Percentiles rank a stretch among this genome's conserved stretches.
phyloP scores from a whole-genome alignment of 1,140 invertebrate species.

The Anoplophora glabripennis region DNA sequence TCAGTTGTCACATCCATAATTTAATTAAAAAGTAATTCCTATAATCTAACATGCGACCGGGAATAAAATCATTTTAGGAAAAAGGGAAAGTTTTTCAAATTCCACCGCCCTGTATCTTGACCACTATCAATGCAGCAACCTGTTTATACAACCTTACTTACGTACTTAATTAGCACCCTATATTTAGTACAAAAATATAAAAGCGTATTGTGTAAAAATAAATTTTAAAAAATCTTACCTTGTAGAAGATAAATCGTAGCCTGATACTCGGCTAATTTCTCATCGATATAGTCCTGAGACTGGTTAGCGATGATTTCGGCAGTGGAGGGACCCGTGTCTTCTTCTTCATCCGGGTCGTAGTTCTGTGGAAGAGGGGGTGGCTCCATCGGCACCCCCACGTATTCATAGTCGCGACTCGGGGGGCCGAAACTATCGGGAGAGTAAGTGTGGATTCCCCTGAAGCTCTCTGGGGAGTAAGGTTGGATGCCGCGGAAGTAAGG shows the following conservation, averaged over 20 bases:
- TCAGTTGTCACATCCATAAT: too few relatives aligned
- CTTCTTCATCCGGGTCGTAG: constrained; percentile 55
- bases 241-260: constrained; percentile 86
- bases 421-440: constrained; percentile 61
- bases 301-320: constrained; percentile 90
- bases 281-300: constrained; percentile 91
- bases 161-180: too few relatives aligned
- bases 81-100: too few relatives aligned
- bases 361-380: constrained; percentile 56
- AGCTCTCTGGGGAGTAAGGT: constrained; percentile 49
- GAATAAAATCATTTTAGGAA: too few relatives aligned
- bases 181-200: too few relatives aligned
- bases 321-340: constrained; percentile 73
- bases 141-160: too few relatives aligned
- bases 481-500: constrained; percentile 40
- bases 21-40: too few relatives aligned
- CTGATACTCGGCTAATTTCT: constrained; percentile 89
- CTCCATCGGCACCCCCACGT: constrained; percentile 65
- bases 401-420: constrained; percentile 56
- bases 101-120: too few relatives aligned
- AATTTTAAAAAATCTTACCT: constrained; percentile 56
- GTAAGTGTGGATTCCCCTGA: constrained; percentile 60
- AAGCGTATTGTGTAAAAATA: too few relatives aligned
- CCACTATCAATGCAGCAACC: too few relatives aligned
- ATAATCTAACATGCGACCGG: too few relatives aligned